A percentile compares a stretch with the other conserved stretches of the same genome.
phyloP scores from a whole-genome alignment of 2,888 invertebrate genomes.

The Netelia inedita region DNA sequence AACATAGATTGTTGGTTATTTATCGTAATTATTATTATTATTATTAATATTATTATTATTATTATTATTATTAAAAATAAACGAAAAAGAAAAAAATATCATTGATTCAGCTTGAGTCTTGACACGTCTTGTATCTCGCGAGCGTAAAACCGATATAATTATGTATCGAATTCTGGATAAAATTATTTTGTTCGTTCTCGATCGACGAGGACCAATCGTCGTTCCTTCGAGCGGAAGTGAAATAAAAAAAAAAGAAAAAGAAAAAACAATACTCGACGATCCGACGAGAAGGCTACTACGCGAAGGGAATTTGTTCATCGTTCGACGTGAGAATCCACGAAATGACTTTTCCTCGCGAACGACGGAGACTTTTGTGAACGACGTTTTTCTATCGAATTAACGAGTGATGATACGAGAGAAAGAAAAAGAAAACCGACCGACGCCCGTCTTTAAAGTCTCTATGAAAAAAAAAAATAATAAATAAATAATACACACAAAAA shows the following conservation, averaged over 20 bases:
- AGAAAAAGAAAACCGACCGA: constrained; percentile 40
- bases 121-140: constrained; percentile 50
- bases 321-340: too few relatives aligned
- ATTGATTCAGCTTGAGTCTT: constrained; percentile 72
- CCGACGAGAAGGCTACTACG: background rate
- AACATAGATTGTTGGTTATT: constrained; percentile 80
- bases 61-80: constrained; percentile 72
- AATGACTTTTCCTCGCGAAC: background rate
- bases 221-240: background rate
- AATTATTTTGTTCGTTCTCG: constrained; percentile 36
- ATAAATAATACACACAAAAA: too few relatives aligned
- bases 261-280: constrained; percentile 15
- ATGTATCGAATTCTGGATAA: background rate
- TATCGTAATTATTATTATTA: constrained; percentile 77
- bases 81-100: constrained; percentile 66
- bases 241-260: constrained; percentile 8
- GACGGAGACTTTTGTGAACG: background rate
- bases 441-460: constrained; percentile 43
- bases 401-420: constrained; percentile 20
- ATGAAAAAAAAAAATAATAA: constrained; percentile 7
- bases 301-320: background rate
- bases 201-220: background rate
- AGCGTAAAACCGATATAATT: background rate
- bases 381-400: constrained; percentile 20
- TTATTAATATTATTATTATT: constrained; percentile 73